Evolutionary conservation across 2,888 invertebrate species (phyloP), one percentile per base, ranked within the genome.

Genomic region (Microdon myrmicae): DNA sequence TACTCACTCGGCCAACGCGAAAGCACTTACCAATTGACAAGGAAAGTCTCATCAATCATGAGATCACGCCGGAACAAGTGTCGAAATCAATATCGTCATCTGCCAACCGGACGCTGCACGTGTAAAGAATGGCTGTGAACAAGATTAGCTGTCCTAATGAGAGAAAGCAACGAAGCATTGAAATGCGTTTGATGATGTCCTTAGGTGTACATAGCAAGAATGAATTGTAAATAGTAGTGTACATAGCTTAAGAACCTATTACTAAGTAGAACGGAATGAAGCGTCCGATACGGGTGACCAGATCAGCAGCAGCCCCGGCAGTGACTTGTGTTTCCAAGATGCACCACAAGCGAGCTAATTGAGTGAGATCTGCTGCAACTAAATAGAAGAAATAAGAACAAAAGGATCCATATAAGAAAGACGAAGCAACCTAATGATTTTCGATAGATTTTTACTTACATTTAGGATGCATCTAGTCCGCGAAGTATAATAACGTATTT

Each of bases 21-120:
- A 71, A 73, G 39, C 68, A 68, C n/a, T 25, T 69, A 17, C 48
- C 71, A 8, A 53, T 68, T 8, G 73, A 73, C 48, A 70, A 71
- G 25, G 68, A 71, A 14, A 68, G 69, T 26, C 68, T 73, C 41
- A 71, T 73, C 67, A 69, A 68, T 20, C 70, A 68, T n/a, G 73
- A 72, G 58, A 32, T 70, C 13, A 48, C 68, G 54, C 69, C 72
- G 37, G 70, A 68, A 14, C 69, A 69, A 49, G 67, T 68, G 14
- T 61, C 68, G 1, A n/a, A n/a, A n/a, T n/a, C n/a, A n/a, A 68
- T 67, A 31, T 67, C 59, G 37, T 28, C 45, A 34, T 32, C 48
- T 19, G 43, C 45, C 28, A 68, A 69, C 32, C 70, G 71, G 45
- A 71, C 73, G 49, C 60, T 73, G 44, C 73, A 73, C 44, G 73